Evolutionary conservation across 2,113 vertebrate genomes (phyloP).

Genomic region (Corydoras maculifer): DNA sequence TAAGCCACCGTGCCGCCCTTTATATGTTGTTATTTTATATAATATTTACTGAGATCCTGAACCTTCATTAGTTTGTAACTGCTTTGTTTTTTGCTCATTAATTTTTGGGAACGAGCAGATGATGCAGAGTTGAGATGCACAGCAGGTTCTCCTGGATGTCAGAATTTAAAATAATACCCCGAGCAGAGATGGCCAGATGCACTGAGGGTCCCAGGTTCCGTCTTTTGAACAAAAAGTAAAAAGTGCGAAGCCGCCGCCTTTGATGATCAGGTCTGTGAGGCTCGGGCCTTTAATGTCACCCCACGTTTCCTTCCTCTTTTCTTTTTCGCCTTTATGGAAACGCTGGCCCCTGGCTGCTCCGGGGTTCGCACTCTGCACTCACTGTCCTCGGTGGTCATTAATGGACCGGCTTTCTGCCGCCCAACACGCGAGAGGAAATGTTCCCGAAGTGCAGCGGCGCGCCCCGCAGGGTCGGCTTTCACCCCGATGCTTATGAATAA

Average conservation of each 20-base stretch:
- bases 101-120: too few species aligned
- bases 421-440: background rate
- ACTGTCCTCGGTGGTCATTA: background rate
- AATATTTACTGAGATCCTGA: too few species aligned
- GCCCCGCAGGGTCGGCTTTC: background rate
- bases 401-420: background rate
- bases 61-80: too few species aligned
- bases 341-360: background rate
- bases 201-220: background rate
- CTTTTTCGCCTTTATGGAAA: slow-evolving; percentile 15
- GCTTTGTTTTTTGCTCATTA: too few species aligned
- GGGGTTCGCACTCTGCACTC: background rate
- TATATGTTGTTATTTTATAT: too few species aligned
- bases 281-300: background rate
- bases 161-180: background rate
- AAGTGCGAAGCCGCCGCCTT: background rate
- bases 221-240: slow-evolving; percentile 8
- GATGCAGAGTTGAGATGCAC: too few species aligned
- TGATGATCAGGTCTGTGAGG: slow-evolving; percentile 13
- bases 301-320: background rate
- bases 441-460: background rate
- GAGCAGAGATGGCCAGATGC: background rate
- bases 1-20: too few species aligned
- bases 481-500: background rate
- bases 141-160: background rate